These are phyloP conservation scores for Entelurus aequoreus DNA, from an alignment of 2,113 vertebrate species.

Conservation along the genomic window DNA sequence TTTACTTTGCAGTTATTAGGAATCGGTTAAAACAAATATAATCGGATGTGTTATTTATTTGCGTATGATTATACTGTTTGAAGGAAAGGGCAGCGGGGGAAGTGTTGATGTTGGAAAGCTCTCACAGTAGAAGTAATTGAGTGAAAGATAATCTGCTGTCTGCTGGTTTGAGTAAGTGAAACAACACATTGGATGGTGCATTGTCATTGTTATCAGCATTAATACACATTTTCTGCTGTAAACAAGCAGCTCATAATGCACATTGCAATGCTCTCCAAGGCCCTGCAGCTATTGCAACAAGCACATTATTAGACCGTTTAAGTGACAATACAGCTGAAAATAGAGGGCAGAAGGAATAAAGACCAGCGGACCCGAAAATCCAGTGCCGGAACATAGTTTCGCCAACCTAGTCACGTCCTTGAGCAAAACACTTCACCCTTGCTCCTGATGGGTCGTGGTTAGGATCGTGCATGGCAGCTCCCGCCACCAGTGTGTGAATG, in stretches of 20 bases:
- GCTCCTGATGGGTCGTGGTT: too few species aligned
- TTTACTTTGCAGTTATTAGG: constrained; percentile 59
- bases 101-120: constrained; percentile 1
- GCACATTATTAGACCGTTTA: not conserved
- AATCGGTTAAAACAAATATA: constrained; percentile 37
- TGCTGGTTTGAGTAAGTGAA: constrained; percentile 6
- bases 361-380: too few species aligned
- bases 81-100: constrained; percentile 4
- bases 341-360: too few species aligned
- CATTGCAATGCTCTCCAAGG: too few species aligned
- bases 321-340: too few species aligned
- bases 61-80: constrained; percentile 21
- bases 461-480: too few species aligned
- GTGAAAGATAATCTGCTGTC: not conserved
- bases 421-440: too few species aligned
- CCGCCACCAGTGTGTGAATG: too few species aligned
- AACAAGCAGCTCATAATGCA: not conserved
- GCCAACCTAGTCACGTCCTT: too few species aligned
- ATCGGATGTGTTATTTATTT: constrained; percentile 55
- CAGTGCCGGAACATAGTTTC: too few species aligned
- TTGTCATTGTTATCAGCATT: constrained; percentile 11
- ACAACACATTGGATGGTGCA: constrained; percentile 16
- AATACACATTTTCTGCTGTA: constrained; percentile 5
- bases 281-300: not conserved
- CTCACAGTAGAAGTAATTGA: not conserved